These are phyloP conservation scores for Perizoma affinitatum DNA, from an alignment of 2,888 invertebrate genomes.

Conservation along the genomic window DNA sequence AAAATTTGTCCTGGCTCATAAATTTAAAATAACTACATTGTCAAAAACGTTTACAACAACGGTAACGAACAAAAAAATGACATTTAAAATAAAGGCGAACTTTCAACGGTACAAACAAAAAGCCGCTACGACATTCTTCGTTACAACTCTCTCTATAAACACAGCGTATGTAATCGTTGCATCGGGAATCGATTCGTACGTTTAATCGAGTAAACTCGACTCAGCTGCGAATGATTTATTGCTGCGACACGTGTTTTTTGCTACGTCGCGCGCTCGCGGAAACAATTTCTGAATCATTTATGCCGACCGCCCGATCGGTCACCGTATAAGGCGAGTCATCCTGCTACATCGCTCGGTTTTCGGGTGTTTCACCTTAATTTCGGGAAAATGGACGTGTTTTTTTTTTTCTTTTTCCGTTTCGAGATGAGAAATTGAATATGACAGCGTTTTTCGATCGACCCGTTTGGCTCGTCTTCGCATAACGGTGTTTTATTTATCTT, in stretches of 20 bases:
- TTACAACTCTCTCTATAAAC: constrained; percentile 77
- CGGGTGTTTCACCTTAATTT: constrained; percentile 73
- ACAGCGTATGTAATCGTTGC: constrained; percentile 68
- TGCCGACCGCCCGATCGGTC: constrained; percentile 70
- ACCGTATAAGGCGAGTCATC: constrained; percentile 58
- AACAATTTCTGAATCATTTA: constrained; percentile 82
- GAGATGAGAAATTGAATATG: constrained; percentile 69
- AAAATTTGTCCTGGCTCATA: constrained; percentile 17
- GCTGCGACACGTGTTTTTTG: constrained; percentile 81
- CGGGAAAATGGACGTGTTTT: constrained; percentile 55
- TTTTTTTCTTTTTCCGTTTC: constrained; percentile 54
- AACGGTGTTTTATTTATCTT: constrained; percentile 39
- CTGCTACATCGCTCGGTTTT: constrained; percentile 42
- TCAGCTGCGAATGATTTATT: constrained; percentile 80
- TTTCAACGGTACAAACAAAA: constrained; percentile 60
- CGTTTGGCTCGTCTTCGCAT: constrained; percentile 34
- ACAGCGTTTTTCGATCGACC: constrained; percentile 50
- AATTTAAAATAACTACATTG: constrained; percentile 38
- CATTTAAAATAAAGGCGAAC: constrained; percentile 49
- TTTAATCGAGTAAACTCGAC: constrained; percentile 78
- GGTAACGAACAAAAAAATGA: constrained; percentile 53
- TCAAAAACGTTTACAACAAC: constrained; percentile 48
- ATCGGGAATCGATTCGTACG: constrained; percentile 77
- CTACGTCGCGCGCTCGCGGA: constrained; percentile 69
- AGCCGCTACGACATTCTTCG: constrained; percentile 71